Base-by-base conservation (phyloP, 1,140 invertebrate species). In the Amyelois transitella region DNA sequence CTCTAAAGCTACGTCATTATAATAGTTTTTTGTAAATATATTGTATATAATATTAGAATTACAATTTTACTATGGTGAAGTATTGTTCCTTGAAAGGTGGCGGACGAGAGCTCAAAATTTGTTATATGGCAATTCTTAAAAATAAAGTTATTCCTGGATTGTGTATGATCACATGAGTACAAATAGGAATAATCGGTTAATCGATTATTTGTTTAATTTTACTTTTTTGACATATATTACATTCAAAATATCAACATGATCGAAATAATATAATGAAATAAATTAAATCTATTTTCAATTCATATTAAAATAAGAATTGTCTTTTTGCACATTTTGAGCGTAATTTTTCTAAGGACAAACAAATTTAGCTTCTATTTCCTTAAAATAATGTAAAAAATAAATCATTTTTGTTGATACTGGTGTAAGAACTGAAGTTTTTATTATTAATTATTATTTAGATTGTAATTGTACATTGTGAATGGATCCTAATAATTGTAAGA, bases 401-500 rank as follows among this genome's bases (percentile, higher is more conserved):
- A n/a, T 21, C 20, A 49, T 38, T 52, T 52, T 52, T 18, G 20
- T 43, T 53, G 18, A 38, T 63, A 63, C 49, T 44, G 43, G 21
- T 12, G 14, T 59, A 63, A 59, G 57, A 56, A 59, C 55, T 63
- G 53, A 64, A 64, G 17, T 55, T 57, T 38, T 60, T 54, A 14
- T 61, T 51, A 49, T 48, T 18, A 54, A 58, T 53, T 53, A n/a
- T 65, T 58, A 50, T 53, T 20, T 19, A 48, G 19, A n/a, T 57
- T 12, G 38, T 72, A 72, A 47, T 62, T 75, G 65, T 75, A 75
- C 66, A 75, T 76, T 72, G 68, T 69, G 62, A 77, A 72, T 70
- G 76, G 58, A 79, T 79, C 76, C 76, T 79, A 79, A 64, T 79
- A 77, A 60, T 62, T 64, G 55, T 77, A 78, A 76, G 73, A 58